Evolutionary conservation across 2,797 vertebrate genomes (phyloP), one percentile per base, ranked within the genome.

Genomic region (Peromyscus attwateri): DNA sequence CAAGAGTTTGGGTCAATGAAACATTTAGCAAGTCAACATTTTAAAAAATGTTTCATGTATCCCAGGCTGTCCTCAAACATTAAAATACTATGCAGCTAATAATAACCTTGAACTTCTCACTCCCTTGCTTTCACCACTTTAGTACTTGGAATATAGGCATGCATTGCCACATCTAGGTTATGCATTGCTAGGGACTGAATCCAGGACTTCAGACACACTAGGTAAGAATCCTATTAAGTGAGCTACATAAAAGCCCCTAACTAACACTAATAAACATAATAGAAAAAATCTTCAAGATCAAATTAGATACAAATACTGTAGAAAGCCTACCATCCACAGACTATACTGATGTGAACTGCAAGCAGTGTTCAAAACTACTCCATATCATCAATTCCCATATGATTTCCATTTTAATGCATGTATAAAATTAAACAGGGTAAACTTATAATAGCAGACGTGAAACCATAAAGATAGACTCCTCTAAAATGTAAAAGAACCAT

Each of bases 1-100:
- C 40, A 92, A 66, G 25, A 97, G 12, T 9, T 89, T 91, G 55
- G 23, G 19, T 93, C 46, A 96, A 66, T 66, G 92, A 81, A 90
- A n/a, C 12, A 83, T 82, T 46, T 75, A 77, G 85, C n/a, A 37
- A 31, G 21, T 34, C 17, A 34, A 14, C 17, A 21, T 52, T 79
- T 49, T 52, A 31, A 29, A 55, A 55, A 79, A 55, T 9, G 3
- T 17, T 27, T 40, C 23, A 27, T 60, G 6, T 40, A 37, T 82
- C 7, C 55, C 25, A 27, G 55, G n/a, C 13, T 82, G n/a, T 9
- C 7, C n/a, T 60, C 12, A 60, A 81, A 60, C 19, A 14, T 81
- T 52, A 81, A 57, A 21, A 40, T 40, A 27, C 13, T 82, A 27
- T 82, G n/a, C 6, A 82, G 34, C n/a, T 37, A 82, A 17, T 82